phyloP scores from a whole-genome alignment of 2,797 vertebrate species.

The Sebastes steindachneri region DNA sequence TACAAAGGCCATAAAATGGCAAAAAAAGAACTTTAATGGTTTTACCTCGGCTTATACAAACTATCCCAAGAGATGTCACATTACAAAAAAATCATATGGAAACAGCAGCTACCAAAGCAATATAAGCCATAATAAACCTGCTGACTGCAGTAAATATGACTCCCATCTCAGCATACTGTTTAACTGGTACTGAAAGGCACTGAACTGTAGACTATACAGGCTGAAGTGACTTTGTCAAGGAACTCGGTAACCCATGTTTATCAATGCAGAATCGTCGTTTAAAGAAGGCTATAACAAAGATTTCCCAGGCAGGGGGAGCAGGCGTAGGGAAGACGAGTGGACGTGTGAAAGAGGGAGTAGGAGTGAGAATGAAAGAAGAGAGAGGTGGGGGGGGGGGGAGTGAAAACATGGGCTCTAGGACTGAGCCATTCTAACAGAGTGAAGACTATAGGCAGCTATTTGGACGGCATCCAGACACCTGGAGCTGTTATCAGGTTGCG shows the following conservation, averaged over 20 bases:
- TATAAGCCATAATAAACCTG: slow-evolving; percentile 73
- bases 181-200: slow-evolving; percentile 55
- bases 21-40: slow-evolving; percentile 54
- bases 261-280: slow-evolving; percentile 49
- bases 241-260: slow-evolving; percentile 44
- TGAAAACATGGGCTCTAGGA: slow-evolving; percentile 22
- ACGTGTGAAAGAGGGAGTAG: slow-evolving; percentile 21
- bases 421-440: slow-evolving; percentile 36
- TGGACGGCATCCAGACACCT: slow-evolving; percentile 69
- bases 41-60: slow-evolving; percentile 69
- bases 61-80: slow-evolving; percentile 70
- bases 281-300: slow-evolving; percentile 48
- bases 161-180: slow-evolving; percentile 58
- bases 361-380: slow-evolving; percentile 20
- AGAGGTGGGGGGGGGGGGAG: not conserved
- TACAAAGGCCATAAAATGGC: slow-evolving; percentile 59
- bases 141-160: slow-evolving; percentile 74
- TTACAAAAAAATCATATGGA: slow-evolving; percentile 65
- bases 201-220: slow-evolving; percentile 44
- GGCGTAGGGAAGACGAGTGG: not conserved
- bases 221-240: slow-evolving; percentile 50
- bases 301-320: slow-evolving; percentile 8
- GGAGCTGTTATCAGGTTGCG: slow-evolving; percentile 72
- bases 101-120: slow-evolving; percentile 60
- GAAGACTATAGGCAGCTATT: slow-evolving; percentile 70